phyloP scores from a whole-genome alignment of 2,888 invertebrate species.

The Campopleginae sp. region DNA sequence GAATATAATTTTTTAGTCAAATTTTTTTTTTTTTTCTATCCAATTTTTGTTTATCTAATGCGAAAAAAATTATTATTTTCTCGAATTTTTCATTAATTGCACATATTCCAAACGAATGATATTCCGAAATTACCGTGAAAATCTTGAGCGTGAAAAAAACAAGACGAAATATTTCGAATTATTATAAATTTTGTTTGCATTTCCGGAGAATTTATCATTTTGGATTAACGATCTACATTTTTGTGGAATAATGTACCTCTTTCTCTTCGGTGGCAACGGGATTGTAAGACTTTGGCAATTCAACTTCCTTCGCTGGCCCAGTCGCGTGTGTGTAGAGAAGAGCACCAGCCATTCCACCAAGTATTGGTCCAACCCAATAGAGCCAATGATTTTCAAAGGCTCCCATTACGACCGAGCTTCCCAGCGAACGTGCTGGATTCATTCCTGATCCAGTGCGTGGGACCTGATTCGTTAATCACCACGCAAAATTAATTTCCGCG shows the following conservation, averaged over 20 bases:
- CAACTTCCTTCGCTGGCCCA: slow-evolving; percentile 81
- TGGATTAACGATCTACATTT: neutral
- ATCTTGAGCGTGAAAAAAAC: neutral
- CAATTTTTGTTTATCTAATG: neutral
- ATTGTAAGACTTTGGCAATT: slow-evolving; percentile 80
- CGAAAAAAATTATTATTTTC: neutral
- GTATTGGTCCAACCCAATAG: slow-evolving; percentile 95
- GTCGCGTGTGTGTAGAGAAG: slow-evolving; percentile 89
- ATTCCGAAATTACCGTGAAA: neutral
- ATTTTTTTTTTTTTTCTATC: neutral
- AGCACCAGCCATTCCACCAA: slow-evolving; percentile 92
- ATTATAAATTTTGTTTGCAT: neutral
- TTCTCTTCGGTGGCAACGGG: slow-evolving; percentile 83
- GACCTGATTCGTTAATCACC: slow-evolving; percentile 81
- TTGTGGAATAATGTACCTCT: slow-evolving; percentile 77
- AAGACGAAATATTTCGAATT: neutral
- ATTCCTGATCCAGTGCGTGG: slow-evolving; percentile 93
- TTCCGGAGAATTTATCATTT: neutral
- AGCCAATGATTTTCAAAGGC: slow-evolving; percentile 94
- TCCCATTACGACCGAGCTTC: slow-evolving; percentile 92
- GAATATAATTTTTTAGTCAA: neutral
- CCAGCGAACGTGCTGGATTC: slow-evolving; percentile 96
- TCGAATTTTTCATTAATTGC: neutral
- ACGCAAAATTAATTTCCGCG: neutral
- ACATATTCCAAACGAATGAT: neutral